A percentile compares a stretch with the other conserved stretches of the same genome.
These are phyloP conservation scores for Malurus alboscapulatus DNA, from an alignment of 2,113 vertebrate genomes.

Conservation along the genomic window DNA sequence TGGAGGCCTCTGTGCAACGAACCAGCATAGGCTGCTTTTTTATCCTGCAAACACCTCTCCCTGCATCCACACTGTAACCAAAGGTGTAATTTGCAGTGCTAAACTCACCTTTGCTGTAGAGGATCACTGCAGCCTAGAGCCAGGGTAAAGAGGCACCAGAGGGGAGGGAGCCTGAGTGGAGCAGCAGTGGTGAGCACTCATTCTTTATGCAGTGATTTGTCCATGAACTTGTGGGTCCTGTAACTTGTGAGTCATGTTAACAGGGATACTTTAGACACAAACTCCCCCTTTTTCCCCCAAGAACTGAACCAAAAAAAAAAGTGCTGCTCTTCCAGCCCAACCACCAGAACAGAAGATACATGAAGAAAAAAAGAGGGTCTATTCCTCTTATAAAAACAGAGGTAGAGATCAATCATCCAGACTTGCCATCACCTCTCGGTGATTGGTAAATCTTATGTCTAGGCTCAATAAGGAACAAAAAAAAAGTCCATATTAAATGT, in stretches of 20 bases:
- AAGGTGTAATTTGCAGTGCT: neutral
- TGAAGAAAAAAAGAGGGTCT: neutral
- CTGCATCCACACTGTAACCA: neutral
- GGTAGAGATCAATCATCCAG: neutral
- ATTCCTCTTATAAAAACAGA: neutral
- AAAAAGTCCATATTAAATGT: neutral
- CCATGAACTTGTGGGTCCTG: neutral
- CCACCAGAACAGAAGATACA: neutral
- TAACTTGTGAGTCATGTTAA: neutral
- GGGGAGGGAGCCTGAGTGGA: fast-evolving
- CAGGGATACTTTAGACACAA: neutral
- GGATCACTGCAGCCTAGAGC: neutral
- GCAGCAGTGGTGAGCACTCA: neutral
- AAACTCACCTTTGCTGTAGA: neutral
- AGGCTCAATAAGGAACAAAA: neutral
- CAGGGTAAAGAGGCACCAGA: neutral
- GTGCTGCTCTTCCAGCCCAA: neutral
- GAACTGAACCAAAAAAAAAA: neutral
- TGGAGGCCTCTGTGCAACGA: neutral
- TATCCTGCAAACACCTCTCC: neutral
- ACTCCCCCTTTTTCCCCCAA: neutral
- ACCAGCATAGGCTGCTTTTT: neutral
- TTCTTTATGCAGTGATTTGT: neutral
- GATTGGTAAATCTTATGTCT: neutral
- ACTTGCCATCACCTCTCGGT: neutral